Conservation (phyloP, 2,113 vertebrate genomes). For the Oncorhynchus clarkii region DNA sequence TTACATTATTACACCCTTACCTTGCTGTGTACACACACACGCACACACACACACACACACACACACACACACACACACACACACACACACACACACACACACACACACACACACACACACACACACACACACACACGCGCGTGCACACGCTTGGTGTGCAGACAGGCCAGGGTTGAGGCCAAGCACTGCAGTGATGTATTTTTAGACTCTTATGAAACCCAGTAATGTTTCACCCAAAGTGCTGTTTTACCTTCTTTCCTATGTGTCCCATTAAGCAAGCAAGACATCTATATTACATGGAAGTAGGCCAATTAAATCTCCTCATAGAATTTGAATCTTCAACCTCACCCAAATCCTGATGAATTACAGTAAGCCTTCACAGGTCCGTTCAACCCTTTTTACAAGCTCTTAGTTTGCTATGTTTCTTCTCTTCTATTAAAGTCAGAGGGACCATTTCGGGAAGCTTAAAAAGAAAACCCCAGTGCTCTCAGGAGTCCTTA, state of each 20-base stretch:
- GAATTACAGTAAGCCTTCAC: neutral
- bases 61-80: neutral
- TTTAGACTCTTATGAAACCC: constrained; percentile 35
- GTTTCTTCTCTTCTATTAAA: neutral
- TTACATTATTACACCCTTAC: neutral
- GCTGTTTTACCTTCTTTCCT: neutral
- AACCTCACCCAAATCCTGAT: no score
- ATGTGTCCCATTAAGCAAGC: constrained; percentile 10
- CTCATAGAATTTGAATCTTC: neutral
- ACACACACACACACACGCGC: neutral
- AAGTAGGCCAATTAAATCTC: neutral
- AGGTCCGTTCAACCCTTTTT: neutral
- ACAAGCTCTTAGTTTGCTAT: neutral
- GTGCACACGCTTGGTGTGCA: neutral
- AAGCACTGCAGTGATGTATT: constrained; percentile 25
- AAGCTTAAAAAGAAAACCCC: neutral
- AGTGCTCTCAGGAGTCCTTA: neutral
- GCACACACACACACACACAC: constrained; percentile 5
- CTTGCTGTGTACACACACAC: neutral
- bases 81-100: neutral
- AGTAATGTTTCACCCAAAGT: constrained; percentile 30
- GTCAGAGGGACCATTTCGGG: neutral
- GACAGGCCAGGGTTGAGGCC: neutral
- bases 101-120: neutral
- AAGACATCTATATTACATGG: constrained; percentile 23